phyloP scores from a whole-genome alignment of 2,113 vertebrate genomes.

The Polypterus senegalus region DNA sequence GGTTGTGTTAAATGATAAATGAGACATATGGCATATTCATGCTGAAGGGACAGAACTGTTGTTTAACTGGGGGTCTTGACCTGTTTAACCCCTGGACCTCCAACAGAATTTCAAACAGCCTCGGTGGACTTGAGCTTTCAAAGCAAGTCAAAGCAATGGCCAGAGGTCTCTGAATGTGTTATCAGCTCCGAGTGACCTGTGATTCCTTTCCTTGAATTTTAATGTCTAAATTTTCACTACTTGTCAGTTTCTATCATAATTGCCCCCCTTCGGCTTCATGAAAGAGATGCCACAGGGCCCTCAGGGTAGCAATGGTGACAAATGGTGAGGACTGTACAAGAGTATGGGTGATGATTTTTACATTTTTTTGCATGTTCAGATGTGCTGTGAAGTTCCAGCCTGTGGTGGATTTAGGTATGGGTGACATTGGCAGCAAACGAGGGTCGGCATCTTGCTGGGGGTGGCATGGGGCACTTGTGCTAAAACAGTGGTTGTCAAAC shows the following conservation, averaged over 20 bases:
- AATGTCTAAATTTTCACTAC: not conserved
- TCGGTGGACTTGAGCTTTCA: not conserved
- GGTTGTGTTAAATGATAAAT: not conserved
- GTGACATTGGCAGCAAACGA: no score
- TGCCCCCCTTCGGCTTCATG: not conserved
- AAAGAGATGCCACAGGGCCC: no score
- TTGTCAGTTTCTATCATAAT: conserved; percentile 1
- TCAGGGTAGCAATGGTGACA: no score
- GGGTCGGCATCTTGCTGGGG: no score
- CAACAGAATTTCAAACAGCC: not conserved
- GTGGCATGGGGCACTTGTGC: no score
- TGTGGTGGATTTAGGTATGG: no score
- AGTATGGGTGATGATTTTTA: no score
- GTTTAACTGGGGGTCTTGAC: not conserved
- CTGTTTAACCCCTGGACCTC: conserved; percentile 6
- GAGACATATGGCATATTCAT: conserved; percentile 4
- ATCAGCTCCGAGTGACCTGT: not conserved
- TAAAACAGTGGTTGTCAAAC: no score
- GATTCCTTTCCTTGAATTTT: not conserved
- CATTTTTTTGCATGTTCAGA: no score
- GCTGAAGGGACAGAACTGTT: not conserved
- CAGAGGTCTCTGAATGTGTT: conserved; percentile 1
- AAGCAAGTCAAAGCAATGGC: conserved; percentile 2
- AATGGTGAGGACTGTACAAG: no score
- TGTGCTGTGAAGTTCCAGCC: no score